Base-by-base conservation (phyloP, 2,113 vertebrate genomes). In the Nannobrachium achirus region DNA sequence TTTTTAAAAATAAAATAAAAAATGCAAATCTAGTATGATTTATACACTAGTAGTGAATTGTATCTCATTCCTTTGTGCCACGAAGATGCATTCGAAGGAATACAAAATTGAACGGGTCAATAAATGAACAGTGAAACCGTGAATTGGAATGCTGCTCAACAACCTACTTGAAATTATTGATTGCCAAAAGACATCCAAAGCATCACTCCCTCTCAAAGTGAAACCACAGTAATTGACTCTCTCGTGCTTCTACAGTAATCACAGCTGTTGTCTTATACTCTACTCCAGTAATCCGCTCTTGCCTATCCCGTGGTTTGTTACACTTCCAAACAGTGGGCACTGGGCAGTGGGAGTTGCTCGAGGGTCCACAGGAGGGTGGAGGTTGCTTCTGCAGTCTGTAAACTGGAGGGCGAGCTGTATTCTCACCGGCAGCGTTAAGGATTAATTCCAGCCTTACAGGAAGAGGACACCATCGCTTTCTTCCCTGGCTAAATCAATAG, bases 401-500 rank as follows among this genome's bases (percentile, higher is more conserved):
- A 20, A 33, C 71, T 51, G 55, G 15, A 69, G 64, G 45, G 76
- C 44, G 20, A 70, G 73, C 73, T 79, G 69, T 80, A 76, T 49
- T 63, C 62, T 69, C 64, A 71, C 56, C 40, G 42, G 67, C 61
- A 51, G 63, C 61, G 10, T 63, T 42, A 53, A 77, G 79, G 73
- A 82, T 86, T 88, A 79, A 91, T 89, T 83, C 79, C 48, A 52
- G 58, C 63, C 69, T 79, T 79, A 71, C 80, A 82, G 78, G 65
- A 79, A 75, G 80, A 86, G 63, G 78, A 89, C 80, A 78, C 79
- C 77, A 85, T 82, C 71, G 64, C 73, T 82, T 85, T 83, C 73
- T 85, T 79, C 74, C 81, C 57, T 20, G 44, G 66, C 71, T 65
- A 80, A 79, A 93, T 92, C 90, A 87, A 93, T 92, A 89, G 79